Conservation (phyloP, 37 sponge, comb jelly and placozoan genomes). For the Beroe forskalii region DNA sequence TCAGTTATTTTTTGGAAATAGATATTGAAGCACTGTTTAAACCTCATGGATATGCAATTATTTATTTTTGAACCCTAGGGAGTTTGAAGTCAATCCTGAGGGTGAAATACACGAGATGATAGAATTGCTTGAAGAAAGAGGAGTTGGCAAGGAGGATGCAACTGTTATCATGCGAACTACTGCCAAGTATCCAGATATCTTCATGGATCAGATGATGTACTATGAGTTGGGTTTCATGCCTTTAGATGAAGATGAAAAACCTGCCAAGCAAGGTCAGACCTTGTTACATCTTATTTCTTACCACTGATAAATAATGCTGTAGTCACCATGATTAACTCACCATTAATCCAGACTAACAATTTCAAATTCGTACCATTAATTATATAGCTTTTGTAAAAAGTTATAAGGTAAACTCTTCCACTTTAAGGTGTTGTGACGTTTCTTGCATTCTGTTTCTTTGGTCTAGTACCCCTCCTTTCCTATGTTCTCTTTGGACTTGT, state of each 20-base stretch:
- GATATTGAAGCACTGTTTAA: no score
- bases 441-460: constrained; percentile 18
- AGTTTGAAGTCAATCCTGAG: constrained; percentile 21
- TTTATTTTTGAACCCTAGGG: no score
- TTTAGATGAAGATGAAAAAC: constrained; percentile 1
- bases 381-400: no score
- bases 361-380: no score
- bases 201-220: constrained; percentile 63
- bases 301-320: no score
- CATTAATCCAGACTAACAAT: no score
- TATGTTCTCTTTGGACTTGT: constrained; percentile 37
- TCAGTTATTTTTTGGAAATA: no score
- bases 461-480: constrained; percentile 59
- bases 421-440: constrained; percentile 38
- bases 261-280: constrained; percentile 1
- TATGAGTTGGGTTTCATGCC: constrained; percentile 55
- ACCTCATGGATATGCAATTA: no score
- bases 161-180: constrained; percentile 1
- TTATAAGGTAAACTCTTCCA: no score
- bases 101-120: constrained; percentile 48
- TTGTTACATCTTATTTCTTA: no score
- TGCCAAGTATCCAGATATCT: constrained; percentile 43
- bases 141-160: constrained; percentile 33
- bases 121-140: not conserved
- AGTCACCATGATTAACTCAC: no score